Evolutionary conservation across 2,888 invertebrate genomes (phyloP).

Genomic region (Mantis religiosa): DNA sequence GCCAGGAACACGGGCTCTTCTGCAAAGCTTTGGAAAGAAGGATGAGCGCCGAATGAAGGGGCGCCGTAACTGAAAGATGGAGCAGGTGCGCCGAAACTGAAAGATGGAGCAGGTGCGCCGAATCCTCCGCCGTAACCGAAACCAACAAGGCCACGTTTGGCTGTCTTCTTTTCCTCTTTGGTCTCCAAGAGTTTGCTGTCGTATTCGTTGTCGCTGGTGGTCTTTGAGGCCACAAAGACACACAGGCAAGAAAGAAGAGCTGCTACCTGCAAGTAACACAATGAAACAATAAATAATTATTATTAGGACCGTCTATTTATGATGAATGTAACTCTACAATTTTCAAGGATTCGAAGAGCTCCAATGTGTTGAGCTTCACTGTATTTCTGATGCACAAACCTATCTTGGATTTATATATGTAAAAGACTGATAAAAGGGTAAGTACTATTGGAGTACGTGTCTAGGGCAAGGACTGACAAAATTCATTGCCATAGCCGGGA

Average conservation of each 20-base stretch:
- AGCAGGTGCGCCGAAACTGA: not conserved
- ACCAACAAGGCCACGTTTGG: slow-evolving; percentile 15
- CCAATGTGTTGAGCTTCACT: too few relatives aligned
- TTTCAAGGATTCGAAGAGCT: too few relatives aligned
- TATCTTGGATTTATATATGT: too few relatives aligned
- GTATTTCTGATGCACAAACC: too few relatives aligned
- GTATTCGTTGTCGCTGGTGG: not conserved
- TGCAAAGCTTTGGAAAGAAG: not conserved
- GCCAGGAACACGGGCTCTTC: slow-evolving; percentile 9
- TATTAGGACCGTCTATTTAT: too few relatives aligned
- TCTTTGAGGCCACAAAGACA: not conserved
- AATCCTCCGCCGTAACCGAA: slow-evolving; percentile 2
- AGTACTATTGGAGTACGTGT: too few relatives aligned
- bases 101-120: not conserved
- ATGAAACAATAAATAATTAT: too few relatives aligned
- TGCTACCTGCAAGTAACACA: not conserved
- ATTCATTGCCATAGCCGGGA: too few relatives aligned
- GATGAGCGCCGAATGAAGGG: not conserved
- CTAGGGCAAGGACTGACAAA: too few relatives aligned
- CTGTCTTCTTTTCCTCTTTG: slow-evolving; percentile 8
- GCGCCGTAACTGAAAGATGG: not conserved
- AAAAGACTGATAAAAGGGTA: too few relatives aligned
- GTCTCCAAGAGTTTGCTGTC: not conserved
- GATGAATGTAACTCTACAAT: too few relatives aligned
- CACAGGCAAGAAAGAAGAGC: not conserved